Conservation (phyloP, 2,888 invertebrate species). For the Syrista parreyssii region DNA sequence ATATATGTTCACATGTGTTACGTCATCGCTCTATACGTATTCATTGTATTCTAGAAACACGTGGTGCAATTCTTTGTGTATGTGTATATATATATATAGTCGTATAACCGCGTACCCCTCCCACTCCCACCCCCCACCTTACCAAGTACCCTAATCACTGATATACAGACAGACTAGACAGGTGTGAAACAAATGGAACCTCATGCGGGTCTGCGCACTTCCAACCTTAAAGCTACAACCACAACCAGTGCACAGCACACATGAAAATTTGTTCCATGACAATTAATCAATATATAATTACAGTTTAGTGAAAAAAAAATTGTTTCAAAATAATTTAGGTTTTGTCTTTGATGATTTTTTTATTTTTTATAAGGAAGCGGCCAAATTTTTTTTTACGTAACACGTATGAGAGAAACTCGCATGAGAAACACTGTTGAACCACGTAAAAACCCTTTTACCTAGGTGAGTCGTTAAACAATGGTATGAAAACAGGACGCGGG, state of each 20-base stretch:
- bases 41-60: not conserved
- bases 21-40: not conserved
- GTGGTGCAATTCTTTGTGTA: not conserved
- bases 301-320: not conserved
- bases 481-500: slow-evolving; percentile 2
- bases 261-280: not conserved
- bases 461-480: slow-evolving; percentile 21
- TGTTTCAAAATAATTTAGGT: not conserved
- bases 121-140: not conserved
- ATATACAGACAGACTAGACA: slow-evolving; percentile 20
- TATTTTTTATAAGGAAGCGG: too few relatives aligned
- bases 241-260: not conserved
- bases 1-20: not conserved
- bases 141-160: not conserved
- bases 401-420: too few relatives aligned
- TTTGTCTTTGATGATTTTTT: not conserved
- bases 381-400: too few relatives aligned
- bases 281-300: not conserved
- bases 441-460: not conserved
- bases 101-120: not conserved
- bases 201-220: slow-evolving; percentile 29
- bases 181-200: slow-evolving; percentile 35
- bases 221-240: slow-evolving; percentile 1
- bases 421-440: not conserved
- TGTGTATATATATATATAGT: not conserved